Conservation (phyloP, 2,113 vertebrate species). For the Thomomys bottae region DNA sequence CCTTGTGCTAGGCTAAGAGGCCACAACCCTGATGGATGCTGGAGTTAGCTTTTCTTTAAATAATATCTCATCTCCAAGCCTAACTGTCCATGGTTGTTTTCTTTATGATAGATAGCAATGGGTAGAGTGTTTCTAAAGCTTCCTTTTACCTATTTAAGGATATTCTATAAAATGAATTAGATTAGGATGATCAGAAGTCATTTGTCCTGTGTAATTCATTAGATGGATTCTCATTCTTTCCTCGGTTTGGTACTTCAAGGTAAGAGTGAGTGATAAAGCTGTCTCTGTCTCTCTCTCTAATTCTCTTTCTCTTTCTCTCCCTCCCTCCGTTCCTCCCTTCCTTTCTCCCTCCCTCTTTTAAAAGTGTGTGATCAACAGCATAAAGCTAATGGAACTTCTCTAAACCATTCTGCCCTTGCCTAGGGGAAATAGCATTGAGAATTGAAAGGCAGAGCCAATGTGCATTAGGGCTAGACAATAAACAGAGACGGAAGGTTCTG, state of each 20-base stretch:
- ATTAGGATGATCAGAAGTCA: background rate
- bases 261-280: background rate
- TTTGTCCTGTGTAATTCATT: background rate
- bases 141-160: background rate
- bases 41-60: slow-evolving; percentile 9
- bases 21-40: background rate
- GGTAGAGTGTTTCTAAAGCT: background rate
- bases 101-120: background rate
- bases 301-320: too few species aligned
- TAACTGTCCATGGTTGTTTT: background rate
- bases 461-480: background rate
- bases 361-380: background rate
- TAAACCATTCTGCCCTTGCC: background rate
- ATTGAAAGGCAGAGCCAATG: too few species aligned
- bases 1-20: background rate
- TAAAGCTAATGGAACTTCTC: background rate
- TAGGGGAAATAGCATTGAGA: background rate
- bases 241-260: background rate
- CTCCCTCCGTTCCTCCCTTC: too few species aligned
- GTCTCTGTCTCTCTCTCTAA: too few species aligned
- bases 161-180: background rate
- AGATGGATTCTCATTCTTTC: background rate
- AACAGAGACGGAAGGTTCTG: background rate
- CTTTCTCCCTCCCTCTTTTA: background rate
- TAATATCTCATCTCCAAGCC: background rate